A percentile compares a stretch with the other conserved stretches of the same genome.
phyloP scores from a whole-genome alignment of 2,113 vertebrate species.

The Bufo gargarizans region DNA sequence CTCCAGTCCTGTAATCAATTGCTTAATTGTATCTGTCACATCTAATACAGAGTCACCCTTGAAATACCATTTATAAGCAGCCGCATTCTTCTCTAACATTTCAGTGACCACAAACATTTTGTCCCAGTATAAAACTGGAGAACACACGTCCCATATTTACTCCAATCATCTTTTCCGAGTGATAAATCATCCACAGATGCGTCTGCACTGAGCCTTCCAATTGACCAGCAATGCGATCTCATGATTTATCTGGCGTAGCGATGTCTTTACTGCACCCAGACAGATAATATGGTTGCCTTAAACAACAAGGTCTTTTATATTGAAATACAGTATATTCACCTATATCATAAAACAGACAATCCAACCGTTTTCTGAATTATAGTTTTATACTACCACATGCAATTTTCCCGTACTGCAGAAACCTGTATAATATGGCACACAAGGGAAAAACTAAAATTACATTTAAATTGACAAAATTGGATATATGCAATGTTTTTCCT shows the following conservation, averaged over 20 bases:
- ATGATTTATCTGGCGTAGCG: background rate
- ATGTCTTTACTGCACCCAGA: background rate
- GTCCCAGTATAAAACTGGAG: background rate
- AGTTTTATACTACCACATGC: too few species aligned
- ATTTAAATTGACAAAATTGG: too few species aligned
- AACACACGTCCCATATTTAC: background rate
- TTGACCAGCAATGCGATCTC: background rate
- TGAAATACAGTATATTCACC: too few species aligned
- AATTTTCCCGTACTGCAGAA: too few species aligned
- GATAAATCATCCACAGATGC: slow-evolving; percentile 60
- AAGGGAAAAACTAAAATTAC: too few species aligned
- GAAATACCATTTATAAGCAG: background rate
- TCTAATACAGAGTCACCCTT: slow-evolving; percentile 52
- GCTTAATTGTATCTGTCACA: slow-evolving; percentile 30
- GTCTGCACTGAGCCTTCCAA: slow-evolving; percentile 4
- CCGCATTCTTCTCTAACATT: background rate
- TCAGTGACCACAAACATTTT: background rate
- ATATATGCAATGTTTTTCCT: too few species aligned
- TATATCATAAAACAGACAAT: too few species aligned
- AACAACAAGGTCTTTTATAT: too few species aligned
- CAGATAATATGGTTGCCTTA: background rate
- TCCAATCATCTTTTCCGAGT: slow-evolving; percentile 2
- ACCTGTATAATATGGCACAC: too few species aligned
- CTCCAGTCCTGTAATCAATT: slow-evolving; percentile 28
- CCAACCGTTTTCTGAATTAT: too few species aligned